A percentile compares a stretch with the other conserved stretches of the same genome.
phyloP scores from a whole-genome alignment of 2,888 invertebrate species.

The Eilema caniola region DNA sequence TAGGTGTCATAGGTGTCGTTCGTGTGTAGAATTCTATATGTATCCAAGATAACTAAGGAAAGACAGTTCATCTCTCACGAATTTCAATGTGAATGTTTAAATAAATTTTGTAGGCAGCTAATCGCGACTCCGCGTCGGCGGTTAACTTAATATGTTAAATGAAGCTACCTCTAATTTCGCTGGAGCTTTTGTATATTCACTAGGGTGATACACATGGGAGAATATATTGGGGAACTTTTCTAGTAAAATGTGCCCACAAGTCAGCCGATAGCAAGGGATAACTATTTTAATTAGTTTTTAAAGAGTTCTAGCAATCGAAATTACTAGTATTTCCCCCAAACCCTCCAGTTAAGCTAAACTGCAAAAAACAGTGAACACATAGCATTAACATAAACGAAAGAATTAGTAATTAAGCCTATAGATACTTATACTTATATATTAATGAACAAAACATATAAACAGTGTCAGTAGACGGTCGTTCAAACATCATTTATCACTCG shows the following conservation, averaged over 20 bases:
- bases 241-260: neutral
- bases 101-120: slow-evolving; percentile 29
- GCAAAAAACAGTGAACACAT: too few species aligned
- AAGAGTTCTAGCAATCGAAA: too few species aligned
- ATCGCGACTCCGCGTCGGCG: slow-evolving; percentile 26
- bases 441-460: neutral
- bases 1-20: neutral
- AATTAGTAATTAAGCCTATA: too few species aligned
- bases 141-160: slow-evolving; percentile 47
- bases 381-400: too few species aligned
- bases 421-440: too few species aligned
- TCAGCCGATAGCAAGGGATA: too few species aligned
- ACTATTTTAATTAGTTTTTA: too few species aligned
- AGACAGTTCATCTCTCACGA: slow-evolving; percentile 7
- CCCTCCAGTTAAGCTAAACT: too few species aligned
- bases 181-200: slow-evolving; percentile 28
- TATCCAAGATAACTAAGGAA: neutral
- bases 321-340: too few species aligned
- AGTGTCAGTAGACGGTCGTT: neutral
- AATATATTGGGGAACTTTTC: slow-evolving; percentile 24
- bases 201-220: slow-evolving; percentile 30
- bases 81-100: slow-evolving; percentile 24
- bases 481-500: neutral
- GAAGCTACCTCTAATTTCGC: slow-evolving; percentile 45
- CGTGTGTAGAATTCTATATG: slow-evolving; percentile 1